Conservation (phyloP, 2,888 invertebrate species). For the Hirtodrosophila histrioides region DNA sequence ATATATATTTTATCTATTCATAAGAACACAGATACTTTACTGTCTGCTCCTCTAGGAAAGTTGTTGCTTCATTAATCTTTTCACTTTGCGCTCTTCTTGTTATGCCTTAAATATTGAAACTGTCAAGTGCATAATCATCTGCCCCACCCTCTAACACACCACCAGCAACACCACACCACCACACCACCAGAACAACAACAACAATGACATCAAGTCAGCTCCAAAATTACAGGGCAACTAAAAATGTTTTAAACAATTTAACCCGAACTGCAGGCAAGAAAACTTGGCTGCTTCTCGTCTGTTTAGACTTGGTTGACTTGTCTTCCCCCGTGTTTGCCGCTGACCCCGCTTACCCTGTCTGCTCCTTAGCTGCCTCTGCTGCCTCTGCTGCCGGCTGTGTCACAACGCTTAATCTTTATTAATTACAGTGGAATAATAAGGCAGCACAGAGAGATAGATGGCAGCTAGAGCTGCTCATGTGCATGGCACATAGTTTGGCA, state of each 20-base stretch:
- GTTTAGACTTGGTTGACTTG: conserved; percentile 37
- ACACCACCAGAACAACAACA: conserved; percentile 9
- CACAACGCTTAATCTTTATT: conserved; percentile 83
- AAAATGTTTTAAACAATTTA: conserved; percentile 50
- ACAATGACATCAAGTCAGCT: conserved; percentile 26
- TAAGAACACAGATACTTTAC: conserved; percentile 1
- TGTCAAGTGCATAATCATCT: conserved; percentile 71
- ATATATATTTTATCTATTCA: not conserved
- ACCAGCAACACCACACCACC: conserved; percentile 9
- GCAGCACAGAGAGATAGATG: conserved; percentile 57
- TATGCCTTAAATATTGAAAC: conserved; percentile 70
- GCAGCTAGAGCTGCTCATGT: conserved; percentile 45
- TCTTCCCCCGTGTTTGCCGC: not conserved
- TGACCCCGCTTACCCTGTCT: conserved; percentile 3
- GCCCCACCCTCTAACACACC: conserved; percentile 6
- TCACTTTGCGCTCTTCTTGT: conserved; percentile 46
- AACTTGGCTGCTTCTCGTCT: conserved; percentile 43
- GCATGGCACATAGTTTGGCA: conserved; percentile 55
- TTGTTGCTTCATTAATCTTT: conserved; percentile 64
- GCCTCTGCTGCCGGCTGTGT: conserved; percentile 62
- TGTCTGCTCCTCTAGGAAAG: conserved; percentile 21
- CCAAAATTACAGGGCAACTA: conserved; percentile 65
- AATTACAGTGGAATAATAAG: conserved; percentile 82
- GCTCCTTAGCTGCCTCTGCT: conserved; percentile 11
- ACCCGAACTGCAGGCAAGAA: conserved; percentile 40